Conservation (phyloP, 2,888 invertebrate genomes). For the Embidobia sp. region DNA sequence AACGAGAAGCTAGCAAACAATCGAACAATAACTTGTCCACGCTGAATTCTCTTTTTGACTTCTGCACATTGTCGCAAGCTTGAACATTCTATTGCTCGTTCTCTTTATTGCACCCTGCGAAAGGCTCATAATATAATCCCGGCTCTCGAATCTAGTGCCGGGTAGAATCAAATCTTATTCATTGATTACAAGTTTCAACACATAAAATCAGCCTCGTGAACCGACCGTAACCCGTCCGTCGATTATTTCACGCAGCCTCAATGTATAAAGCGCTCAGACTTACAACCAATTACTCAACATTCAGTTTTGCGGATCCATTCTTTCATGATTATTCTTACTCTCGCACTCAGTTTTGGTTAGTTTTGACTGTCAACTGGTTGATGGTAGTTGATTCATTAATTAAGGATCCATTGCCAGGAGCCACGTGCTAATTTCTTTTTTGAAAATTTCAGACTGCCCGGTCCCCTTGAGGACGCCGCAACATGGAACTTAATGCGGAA, state of each 20-base stretch:
- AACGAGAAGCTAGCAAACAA: conserved; percentile 1
- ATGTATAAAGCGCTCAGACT: conserved; percentile 2
- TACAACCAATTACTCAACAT: conserved; percentile 9
- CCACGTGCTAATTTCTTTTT: conserved; percentile 47
- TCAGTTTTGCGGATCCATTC: conserved; percentile 1
- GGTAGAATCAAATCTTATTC: conserved; percentile 13
- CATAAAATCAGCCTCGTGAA: conserved; percentile 7
- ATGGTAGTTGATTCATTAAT: conserved; percentile 43
- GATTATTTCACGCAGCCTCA: conserved; percentile 7
- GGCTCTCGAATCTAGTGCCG: conserved; percentile 1
- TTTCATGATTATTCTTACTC: conserved; percentile 40
- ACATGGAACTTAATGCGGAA: conserved; percentile 47
- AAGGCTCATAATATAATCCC: conserved; percentile 29
- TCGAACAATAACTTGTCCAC: not conserved
- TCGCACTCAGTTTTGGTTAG: conserved; percentile 42
- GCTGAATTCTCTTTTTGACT: conserved; percentile 18
- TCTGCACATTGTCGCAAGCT: conserved; percentile 28
- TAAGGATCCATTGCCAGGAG: conserved; percentile 11
- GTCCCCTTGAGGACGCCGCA: conserved; percentile 52
- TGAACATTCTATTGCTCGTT: conserved; percentile 16
- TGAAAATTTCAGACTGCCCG: conserved; percentile 58
- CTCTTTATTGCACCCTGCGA: conserved; percentile 20
- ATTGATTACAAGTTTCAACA: conserved; percentile 12
- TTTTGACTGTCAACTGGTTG: conserved; percentile 45
- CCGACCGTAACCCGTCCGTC: not conserved